Evolutionary conservation across 2,888 invertebrate species (phyloP), one percentile per base, ranked within the genome.

Genomic region (Allacma fusca): DNA sequence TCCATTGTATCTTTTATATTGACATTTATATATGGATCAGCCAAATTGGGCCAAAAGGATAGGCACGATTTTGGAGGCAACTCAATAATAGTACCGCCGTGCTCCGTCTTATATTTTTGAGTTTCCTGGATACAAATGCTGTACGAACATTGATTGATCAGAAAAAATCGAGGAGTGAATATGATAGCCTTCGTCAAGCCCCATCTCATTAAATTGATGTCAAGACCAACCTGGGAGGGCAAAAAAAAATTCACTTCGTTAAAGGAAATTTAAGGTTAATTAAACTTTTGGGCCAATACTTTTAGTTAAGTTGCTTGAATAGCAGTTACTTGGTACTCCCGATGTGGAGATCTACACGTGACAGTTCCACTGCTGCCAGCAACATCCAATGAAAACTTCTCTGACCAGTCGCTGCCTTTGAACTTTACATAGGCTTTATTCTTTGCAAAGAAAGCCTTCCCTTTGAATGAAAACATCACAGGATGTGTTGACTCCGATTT

Each of bases 351-450:
- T 86, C 90, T 91, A 86, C 98, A 98, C 44, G 90, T 89, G 5
- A 99, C 91, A 1, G 94, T 92, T 57, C 98, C 98, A 65, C 94
- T 93, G 79, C 96, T 97, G 7, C 99, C 99, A n/a, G 98, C 98
- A 0, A 96, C 96, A 86, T 99, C 99, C 76, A 99, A 88, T 0
- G 98, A 95, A 87, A 99, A 98, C 86, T 96, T 96, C 82, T 98
- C 95, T 0, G 98, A 98, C 97, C 97, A 99, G 81, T 95, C 95
- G 5, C 96, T 95, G 80, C 94, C 93, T 83, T 93, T 94, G 0
- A 98, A 90, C 84, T 94, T 90, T 44, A 99, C 91, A 12, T 92
- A 91, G 5, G 96, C 95, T 87, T 96, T 96, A 88, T 98, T 98
- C 87, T 97, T 97, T 7, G 94, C 93, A 85, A 97, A 96, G 88